Conservation (phyloP, 2,888 invertebrate genomes). For the Pyrrhia umbra region DNA sequence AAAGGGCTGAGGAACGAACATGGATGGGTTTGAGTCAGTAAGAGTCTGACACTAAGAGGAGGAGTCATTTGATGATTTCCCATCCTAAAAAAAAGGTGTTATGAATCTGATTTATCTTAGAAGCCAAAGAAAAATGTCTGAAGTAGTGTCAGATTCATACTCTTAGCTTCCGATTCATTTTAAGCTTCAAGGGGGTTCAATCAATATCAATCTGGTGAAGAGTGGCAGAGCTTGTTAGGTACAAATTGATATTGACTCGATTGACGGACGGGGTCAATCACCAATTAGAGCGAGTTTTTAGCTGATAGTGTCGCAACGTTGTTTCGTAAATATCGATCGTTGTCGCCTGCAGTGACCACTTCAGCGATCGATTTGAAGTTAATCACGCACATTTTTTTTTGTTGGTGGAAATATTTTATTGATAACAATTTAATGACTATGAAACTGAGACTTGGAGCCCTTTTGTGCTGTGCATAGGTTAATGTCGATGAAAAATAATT, state of each 20-base stretch:
- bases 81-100: no score
- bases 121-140: no score
- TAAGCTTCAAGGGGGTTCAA: conserved; percentile 63
- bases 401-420: no score
- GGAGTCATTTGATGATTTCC: no score
- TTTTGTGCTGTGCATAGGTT: no score
- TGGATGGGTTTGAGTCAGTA: no score
- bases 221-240: conserved; percentile 68
- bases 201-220: conserved; percentile 74
- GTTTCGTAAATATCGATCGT: conserved; percentile 37
- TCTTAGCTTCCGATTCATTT: conserved; percentile 34
- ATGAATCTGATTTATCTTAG: no score
- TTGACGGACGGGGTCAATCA: conserved; percentile 75
- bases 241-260: conserved; percentile 79
- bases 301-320: conserved; percentile 55
- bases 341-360: conserved; percentile 53
- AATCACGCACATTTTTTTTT: conserved; percentile 28
- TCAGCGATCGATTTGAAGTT: conserved; percentile 7
- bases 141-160: neutral
- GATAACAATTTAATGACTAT: no score
- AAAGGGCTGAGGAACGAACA: no score
- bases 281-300: conserved; percentile 75
- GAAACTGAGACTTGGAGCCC: no score
- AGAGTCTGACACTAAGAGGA: no score
- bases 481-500: no score